Evolutionary conservation across 2,888 invertebrate species (phyloP), one percentile per base, ranked within the genome.

Genomic region (Andricus quercusramuli): DNA sequence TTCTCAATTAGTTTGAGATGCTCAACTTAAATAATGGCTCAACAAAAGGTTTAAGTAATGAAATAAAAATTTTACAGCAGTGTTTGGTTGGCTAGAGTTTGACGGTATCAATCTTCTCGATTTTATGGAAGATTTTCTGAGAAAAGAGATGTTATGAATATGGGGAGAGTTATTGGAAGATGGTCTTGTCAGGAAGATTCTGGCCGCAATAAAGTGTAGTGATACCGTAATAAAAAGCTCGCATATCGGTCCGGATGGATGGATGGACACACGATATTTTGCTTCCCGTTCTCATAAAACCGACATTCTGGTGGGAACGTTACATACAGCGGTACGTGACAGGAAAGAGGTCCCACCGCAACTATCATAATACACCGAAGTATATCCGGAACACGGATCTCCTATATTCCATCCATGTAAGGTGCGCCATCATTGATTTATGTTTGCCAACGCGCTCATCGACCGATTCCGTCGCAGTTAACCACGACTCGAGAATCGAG

Each of bases 271-370:
- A 87, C 86, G 91, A 91, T 91, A 91, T 90, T 90, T 87, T 86
- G 88, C 88, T 91, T 91, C 91, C 90, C 89, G 89, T 88, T 83
- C 87, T 87, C 87, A 86, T 89, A 90, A 90, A 89, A 87, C 86
- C 87, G 85, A 86, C 86, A 84, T 87, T 88, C 87, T 85, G 90
- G 91, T 90, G 90, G 89, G 89, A 90, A 90, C 87, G 80, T 79
- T 81, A 81, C 79, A 80, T 80, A 78, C 80, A 29, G 78, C 78
- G 78, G 78, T 83, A 88, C 88, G 88, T 89, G 88, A 90, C 92
- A 91, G 90, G 91, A 91, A 89, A 89, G 89, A 86, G 86, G 86
- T 85, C 88, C 88, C 88, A 90, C 89, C 90, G 88, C 90, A 89
- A 88, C 89, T 88, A 91, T 91, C 90, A 89, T 90, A 91, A 90